These are phyloP conservation scores for Crypturellus tataupa DNA, from an alignment of 2,797 vertebrate species.

Conservation along the genomic window DNA sequence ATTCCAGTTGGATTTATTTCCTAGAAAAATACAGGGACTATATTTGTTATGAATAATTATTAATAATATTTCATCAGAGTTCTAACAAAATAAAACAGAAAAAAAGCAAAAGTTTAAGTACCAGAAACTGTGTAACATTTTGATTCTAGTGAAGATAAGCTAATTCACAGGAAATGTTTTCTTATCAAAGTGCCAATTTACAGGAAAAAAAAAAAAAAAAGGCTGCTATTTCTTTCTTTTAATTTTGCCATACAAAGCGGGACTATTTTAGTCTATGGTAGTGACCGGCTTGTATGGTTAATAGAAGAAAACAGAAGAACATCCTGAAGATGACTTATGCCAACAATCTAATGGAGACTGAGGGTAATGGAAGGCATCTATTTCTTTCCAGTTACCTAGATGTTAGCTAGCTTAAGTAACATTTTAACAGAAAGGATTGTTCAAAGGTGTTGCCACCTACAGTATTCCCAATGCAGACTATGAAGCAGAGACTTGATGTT, in stretches of 20 bases:
- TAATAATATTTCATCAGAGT: not conserved
- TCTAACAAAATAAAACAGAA: not conserved
- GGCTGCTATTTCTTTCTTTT: not conserved
- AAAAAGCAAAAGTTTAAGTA: not conserved
- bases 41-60: not conserved
- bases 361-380: not conserved
- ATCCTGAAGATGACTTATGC: not conserved
- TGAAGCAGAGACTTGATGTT: not conserved
- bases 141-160: not conserved
- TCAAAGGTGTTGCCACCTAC: not conserved
- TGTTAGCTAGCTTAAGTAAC: not conserved
- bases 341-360: not conserved
- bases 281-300: not conserved
- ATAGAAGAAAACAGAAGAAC: not conserved
- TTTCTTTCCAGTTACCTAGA: not conserved
- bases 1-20: not conserved
- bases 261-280: not conserved
- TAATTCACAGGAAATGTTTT: not conserved
- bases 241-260: not conserved
- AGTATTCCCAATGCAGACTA: not conserved
- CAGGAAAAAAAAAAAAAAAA: not conserved
- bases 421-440: not conserved
- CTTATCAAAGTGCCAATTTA: not conserved
- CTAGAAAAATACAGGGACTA: not conserved
- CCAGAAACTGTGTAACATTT: not conserved